phyloP scores from a whole-genome alignment of 2,113 vertebrate species.

The Nipponia nippon region DNA sequence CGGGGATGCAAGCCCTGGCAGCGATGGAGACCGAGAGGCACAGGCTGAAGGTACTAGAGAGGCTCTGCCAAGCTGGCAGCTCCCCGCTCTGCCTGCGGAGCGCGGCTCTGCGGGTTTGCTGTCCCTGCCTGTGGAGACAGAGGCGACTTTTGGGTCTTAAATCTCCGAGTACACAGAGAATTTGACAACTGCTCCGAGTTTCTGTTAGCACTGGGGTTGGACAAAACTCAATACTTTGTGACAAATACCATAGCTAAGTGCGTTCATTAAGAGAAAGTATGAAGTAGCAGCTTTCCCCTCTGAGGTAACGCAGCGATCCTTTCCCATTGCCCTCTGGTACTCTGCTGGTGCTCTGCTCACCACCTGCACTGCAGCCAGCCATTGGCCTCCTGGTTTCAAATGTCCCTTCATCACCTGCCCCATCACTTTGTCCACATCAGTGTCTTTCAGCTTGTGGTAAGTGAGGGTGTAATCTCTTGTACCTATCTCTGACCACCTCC shows the following conservation, averaged over 20 bases:
- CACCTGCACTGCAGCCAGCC: background rate
- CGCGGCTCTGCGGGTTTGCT: background rate
- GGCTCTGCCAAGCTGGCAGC: background rate
- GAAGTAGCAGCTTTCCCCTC: background rate
- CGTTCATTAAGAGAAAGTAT: background rate
- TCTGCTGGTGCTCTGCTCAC: background rate
- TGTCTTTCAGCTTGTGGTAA: background rate
- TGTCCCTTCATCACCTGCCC: background rate
- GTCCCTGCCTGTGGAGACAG: background rate
- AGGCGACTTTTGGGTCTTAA: background rate
- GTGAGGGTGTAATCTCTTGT: background rate
- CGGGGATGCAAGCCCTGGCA: background rate
- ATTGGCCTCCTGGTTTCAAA: background rate
- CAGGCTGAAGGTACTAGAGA: background rate
- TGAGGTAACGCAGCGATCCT: background rate
- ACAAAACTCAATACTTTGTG: background rate
- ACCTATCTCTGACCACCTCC: background rate
- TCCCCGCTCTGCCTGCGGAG: background rate
- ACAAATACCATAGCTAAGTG: background rate
- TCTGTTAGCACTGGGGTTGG: background rate
- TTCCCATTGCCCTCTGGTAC: too few species aligned
- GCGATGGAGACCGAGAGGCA: fast-evolving
- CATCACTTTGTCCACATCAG: background rate
- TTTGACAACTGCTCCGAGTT: background rate
- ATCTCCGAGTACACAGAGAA: fast-evolving